Evolutionary conservation across 2,888 invertebrate genomes (phyloP), one percentile per base, ranked within the genome.

Genomic region (Frankliniella fusca): DNA sequence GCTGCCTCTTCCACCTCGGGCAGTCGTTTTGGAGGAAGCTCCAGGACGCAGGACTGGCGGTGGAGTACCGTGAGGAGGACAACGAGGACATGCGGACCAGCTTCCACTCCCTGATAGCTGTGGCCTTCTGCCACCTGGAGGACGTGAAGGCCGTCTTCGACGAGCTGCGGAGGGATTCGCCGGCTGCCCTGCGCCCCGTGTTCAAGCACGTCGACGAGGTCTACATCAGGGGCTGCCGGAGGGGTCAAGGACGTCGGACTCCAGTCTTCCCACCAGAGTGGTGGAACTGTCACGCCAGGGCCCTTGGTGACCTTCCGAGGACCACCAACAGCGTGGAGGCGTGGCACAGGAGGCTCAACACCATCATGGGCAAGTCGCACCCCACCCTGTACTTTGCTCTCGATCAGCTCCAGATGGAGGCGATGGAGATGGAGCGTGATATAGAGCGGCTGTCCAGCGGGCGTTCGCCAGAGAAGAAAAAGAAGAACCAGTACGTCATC

Each of bases 1-100:
- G 80, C 27, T 79, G 80, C 38, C 80, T 79, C 1, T 79, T 79
- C 9, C 80, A 79, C 80, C 80, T 79, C 2, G 80, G 80, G 80
- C 80, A 79, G 9, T 28, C 28, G 28, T 79, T 18, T 79, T 79
- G 80, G 80, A 27, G 80, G 27, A 27, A n/a, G n/a, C 38, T 79
- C 27, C 80, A 79, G 20, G 20, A 27, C 28, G 80, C 12, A 38
- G 80, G 80, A 15, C 38, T 79, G 11, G 80, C 80, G 15, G 80
- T 28, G 9, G 80, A 79, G 28, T 79, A 79, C 38, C 38, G 28
- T 15, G 18, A 28, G 20, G 80, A 79, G 38, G 80, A 11, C 27
- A 79, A 79, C 80, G 80, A 79, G 38, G 80, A 79, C 80, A 27
- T 79, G 80, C 27, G 80, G 15, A 28, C 80, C 28, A 15, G 12